Conservation (phyloP, 2,888 invertebrate species). For the Drosophila ustulata region DNA sequence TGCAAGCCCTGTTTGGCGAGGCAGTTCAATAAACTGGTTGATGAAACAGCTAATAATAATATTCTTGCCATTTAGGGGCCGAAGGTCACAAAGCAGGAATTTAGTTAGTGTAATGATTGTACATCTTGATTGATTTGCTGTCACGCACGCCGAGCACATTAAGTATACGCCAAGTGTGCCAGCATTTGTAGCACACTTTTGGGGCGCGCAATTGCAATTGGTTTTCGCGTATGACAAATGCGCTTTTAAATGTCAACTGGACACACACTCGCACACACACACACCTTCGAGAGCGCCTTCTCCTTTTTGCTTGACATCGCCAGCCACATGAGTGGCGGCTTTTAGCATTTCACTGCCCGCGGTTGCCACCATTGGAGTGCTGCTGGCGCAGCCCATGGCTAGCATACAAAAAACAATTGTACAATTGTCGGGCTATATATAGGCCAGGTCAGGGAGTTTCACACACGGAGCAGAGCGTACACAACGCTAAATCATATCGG, state of each 20-base stretch:
- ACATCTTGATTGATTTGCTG: constrained; percentile 45
- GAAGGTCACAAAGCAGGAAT: constrained; percentile 25
- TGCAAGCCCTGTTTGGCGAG: neutral
- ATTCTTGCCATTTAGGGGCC: constrained; percentile 4
- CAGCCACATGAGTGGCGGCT: constrained; percentile 80
- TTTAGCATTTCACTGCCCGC: constrained; percentile 83
- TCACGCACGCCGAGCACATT: constrained; percentile 37
- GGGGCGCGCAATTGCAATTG: constrained; percentile 10
- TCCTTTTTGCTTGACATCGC: constrained; percentile 77
- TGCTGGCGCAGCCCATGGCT: constrained; percentile 82
- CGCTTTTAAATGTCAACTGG: constrained; percentile 58
- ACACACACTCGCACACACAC: constrained; percentile 51
- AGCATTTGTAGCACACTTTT: constrained; percentile 21
- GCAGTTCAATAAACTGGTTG: constrained; percentile 27
- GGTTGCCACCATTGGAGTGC: constrained; percentile 83
- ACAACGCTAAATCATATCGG: constrained; percentile 49
- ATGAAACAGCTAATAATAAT: constrained; percentile 10
- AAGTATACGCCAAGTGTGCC: constrained; percentile 40
- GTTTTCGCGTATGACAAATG: constrained; percentile 32
- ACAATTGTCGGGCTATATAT: constrained; percentile 23
- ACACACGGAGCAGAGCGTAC: constrained; percentile 9
- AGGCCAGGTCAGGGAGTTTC: constrained; percentile 13
- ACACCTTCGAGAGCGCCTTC: constrained; percentile 79
- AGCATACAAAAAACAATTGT: constrained; percentile 1
- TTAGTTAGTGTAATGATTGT: constrained; percentile 29